These are phyloP conservation scores for Pheosia gnoma DNA, from an alignment of 2,888 invertebrate genomes.

Conservation along the genomic window DNA sequence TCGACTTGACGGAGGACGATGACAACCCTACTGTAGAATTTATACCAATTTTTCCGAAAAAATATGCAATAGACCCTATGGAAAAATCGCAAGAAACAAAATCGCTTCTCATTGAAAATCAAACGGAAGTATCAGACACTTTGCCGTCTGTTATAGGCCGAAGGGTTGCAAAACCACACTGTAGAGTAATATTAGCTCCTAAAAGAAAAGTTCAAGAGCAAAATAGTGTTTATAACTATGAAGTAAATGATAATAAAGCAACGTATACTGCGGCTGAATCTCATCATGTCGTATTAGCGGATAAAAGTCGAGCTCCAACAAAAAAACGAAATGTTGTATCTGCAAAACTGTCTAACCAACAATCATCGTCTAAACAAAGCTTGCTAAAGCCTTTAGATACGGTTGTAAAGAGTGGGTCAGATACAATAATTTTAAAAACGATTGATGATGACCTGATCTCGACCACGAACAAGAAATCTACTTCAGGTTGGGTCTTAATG, in stretches of 20 bases:
- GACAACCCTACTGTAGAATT: neutral
- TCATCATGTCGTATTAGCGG: neutral
- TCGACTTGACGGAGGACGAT: neutral
- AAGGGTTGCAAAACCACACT: neutral
- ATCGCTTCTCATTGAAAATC: neutral
- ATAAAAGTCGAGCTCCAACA: neutral
- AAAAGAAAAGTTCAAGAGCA: neutral
- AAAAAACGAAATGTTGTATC: neutral
- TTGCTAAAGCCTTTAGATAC: neutral
- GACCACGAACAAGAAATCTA: neutral
- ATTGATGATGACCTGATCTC: neutral
- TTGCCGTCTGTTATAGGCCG: neutral
- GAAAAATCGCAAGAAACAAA: neutral
- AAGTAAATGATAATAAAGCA: neutral
- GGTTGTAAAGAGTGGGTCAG: neutral
- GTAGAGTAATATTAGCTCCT: neutral
- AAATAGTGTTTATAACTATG: neutral
- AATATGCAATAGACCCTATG: neutral
- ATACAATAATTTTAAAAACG: neutral
- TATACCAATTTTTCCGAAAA: neutral
- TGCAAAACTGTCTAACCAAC: neutral
- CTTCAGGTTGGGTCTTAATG: neutral
- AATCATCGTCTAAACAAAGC: neutral
- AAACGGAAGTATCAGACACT: neutral
- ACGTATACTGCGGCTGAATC: neutral